Conservation (phyloP, 2,888 invertebrate genomes). For the Proisotoma minuta region DNA sequence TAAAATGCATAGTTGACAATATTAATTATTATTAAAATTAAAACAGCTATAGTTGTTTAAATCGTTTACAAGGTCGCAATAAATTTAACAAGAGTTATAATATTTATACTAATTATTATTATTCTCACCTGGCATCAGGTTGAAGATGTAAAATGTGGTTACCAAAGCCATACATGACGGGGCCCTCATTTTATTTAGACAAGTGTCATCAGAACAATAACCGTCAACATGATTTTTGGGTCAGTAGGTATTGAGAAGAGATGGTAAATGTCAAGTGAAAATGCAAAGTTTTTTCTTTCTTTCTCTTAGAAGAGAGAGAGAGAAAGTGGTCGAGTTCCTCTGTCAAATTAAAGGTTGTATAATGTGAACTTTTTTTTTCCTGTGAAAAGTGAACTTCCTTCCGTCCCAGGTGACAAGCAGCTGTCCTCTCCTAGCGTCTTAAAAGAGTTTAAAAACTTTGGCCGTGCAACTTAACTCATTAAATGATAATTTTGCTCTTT, state of each 20-base stretch:
- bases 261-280: no score
- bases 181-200: no score
- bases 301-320: neutral
- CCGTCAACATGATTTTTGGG: no score
- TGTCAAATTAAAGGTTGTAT: neutral
- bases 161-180: conserved; percentile 3
- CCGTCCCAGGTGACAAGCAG: conserved; percentile 15
- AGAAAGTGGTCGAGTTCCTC: neutral
- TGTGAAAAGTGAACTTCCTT: neutral
- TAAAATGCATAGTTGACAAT: no score
- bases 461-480: conserved; percentile 16
- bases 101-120: no score
- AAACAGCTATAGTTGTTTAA: no score
- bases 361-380: neutral
- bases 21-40: no score
- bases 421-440: conserved; percentile 13
- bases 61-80: no score
- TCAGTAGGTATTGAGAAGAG: no score
- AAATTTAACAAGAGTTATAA: no score
- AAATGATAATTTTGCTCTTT: conserved; percentile 14
- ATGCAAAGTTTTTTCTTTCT: no score
- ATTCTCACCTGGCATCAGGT: conserved; percentile 9
- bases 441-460: conserved; percentile 14
- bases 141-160: conserved; percentile 2
- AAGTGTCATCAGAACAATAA: no score